Evolutionary conservation across 1,140 invertebrate genomes (phyloP).

Genomic region (Trichoplusia ni): DNA sequence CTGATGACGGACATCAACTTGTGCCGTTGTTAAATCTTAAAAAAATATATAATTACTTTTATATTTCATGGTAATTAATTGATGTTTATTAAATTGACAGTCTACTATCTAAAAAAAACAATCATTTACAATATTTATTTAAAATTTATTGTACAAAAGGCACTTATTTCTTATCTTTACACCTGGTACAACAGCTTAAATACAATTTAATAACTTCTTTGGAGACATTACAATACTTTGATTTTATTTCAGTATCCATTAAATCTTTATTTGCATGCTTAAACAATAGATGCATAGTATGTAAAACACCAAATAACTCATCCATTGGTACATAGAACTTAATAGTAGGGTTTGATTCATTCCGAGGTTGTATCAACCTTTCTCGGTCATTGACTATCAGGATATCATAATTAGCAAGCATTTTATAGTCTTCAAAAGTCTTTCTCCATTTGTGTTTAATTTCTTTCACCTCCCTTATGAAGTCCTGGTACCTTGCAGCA

Average conservation of each 20-base stretch:
- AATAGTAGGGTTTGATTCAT: slow-evolving; percentile 38
- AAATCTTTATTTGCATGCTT: slow-evolving; percentile 55
- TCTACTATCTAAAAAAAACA: too few relatives aligned
- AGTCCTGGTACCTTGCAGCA: slow-evolving; percentile 49
- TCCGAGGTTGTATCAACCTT: slow-evolving; percentile 53
- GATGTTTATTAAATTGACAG: too few relatives aligned
- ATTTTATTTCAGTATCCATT: slow-evolving; percentile 59
- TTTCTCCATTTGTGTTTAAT: slow-evolving; percentile 53
- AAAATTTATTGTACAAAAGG: too few relatives aligned
- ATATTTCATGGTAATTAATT: too few relatives aligned
- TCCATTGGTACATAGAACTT: slow-evolving; percentile 63
- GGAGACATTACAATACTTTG: slow-evolving; percentile 69
- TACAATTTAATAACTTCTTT: slow-evolving; percentile 68
- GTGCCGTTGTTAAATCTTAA: too few relatives aligned
- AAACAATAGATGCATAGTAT: slow-evolving; percentile 67
- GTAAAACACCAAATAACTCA: slow-evolving; percentile 61
- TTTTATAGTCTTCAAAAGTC: slow-evolving; percentile 59
- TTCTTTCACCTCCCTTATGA: slow-evolving; percentile 57
- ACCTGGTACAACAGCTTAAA: slow-evolving; percentile 55
- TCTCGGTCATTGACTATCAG: slow-evolving; percentile 50
- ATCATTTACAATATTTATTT: too few relatives aligned
- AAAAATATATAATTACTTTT: too few relatives aligned
- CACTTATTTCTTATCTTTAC: slow-evolving; percentile 38
- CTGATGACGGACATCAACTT: background rate
- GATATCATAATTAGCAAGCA: slow-evolving; percentile 63